Conservation (phyloP, 53 echinoderm and acorn worm genomes). For the Mesocentrotus franciscanus region DNA sequence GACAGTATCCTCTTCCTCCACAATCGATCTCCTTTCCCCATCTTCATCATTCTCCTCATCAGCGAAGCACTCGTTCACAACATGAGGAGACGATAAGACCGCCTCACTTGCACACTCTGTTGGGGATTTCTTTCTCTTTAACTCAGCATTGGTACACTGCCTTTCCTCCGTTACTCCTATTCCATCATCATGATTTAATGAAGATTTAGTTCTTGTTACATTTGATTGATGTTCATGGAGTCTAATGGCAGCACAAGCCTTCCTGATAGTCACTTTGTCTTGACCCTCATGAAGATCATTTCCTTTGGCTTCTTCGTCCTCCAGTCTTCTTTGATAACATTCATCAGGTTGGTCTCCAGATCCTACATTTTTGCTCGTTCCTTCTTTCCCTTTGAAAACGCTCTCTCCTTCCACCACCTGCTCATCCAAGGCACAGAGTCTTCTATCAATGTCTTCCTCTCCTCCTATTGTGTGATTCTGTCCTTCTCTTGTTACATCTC, state of each 20-base stretch:
- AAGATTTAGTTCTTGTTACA: not conserved
- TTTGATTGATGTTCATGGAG: not conserved
- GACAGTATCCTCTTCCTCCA: not conserved
- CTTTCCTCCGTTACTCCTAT: not conserved
- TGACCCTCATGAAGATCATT: not conserved
- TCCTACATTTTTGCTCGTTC: not conserved
- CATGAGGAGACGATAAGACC: not conserved
- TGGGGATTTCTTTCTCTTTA: not conserved
- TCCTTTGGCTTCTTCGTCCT: not conserved
- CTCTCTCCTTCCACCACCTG: not conserved
- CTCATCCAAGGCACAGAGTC: not conserved
- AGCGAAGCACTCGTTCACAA: not conserved
- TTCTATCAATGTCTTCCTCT: not conserved
- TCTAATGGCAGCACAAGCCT: not conserved
- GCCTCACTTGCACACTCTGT: not conserved
- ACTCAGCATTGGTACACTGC: not conserved
- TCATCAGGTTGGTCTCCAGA: not conserved
- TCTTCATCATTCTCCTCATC: slow-evolving; percentile 27
- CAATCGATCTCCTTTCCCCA: not conserved
- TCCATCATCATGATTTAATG: not conserved
- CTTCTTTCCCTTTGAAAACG: not conserved
- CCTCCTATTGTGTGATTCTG: not conserved
- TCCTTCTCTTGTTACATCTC: not conserved
- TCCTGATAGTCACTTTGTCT: not conserved
- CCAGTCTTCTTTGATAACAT: not conserved